Evolutionary conservation across 2,113 vertebrate genomes (phyloP).

Genomic region (Formicarius rufipectus): DNA sequence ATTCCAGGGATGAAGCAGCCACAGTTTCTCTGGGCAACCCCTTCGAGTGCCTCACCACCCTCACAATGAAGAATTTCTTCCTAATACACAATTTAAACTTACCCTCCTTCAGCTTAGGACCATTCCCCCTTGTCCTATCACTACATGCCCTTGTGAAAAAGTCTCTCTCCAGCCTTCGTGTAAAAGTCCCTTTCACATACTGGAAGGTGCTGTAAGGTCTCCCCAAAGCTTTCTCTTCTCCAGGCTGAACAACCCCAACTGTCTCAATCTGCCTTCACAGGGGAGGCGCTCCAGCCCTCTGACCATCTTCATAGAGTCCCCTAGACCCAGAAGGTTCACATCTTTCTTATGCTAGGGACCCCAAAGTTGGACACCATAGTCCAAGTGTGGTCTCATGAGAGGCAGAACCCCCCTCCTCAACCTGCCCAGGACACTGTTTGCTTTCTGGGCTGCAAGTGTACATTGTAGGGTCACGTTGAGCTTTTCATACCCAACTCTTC

Average conservation of each 20-base stretch:
- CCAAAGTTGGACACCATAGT: not conserved
- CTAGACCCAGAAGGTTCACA: not conserved
- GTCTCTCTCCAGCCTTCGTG: not conserved
- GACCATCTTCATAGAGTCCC: not conserved
- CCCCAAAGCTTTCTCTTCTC: not conserved
- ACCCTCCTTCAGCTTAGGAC: not conserved
- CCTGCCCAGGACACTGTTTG: not conserved
- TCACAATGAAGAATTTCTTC: not conserved
- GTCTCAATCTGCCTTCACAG: not conserved
- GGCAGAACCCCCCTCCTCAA: not conserved
- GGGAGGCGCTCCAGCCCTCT: not conserved
- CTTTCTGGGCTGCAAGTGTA: not conserved
- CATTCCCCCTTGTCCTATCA: not conserved
- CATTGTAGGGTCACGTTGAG: not conserved
- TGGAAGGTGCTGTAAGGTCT: not conserved
- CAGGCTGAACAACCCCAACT: not conserved
- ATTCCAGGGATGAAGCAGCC: not conserved
- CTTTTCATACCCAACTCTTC: not conserved
- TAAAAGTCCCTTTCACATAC: not conserved
- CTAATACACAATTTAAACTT: not conserved
- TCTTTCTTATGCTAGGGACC: not conserved
- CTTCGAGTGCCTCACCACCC: not conserved
- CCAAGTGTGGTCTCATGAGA: not conserved
- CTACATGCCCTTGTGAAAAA: not conserved
- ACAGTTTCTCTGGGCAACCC: not conserved